Evolutionary conservation across 2,113 vertebrate genomes (phyloP).

Genomic region (Speoplatyrhinus poulsoni): DNA sequence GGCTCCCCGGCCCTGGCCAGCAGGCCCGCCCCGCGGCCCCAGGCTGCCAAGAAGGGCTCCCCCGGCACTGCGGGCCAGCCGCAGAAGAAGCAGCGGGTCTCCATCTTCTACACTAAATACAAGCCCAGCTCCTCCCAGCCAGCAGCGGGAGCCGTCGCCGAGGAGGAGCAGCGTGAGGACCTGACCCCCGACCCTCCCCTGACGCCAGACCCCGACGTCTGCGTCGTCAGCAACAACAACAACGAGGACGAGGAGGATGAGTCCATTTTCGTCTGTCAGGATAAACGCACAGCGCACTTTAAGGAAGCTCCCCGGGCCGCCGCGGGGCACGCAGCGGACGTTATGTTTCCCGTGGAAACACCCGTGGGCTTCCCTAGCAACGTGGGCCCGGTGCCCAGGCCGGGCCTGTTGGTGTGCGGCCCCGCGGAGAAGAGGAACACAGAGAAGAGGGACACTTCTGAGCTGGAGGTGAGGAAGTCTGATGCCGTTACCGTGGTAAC

Average conservation of each 20-base stretch:
- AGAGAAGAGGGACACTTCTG: constrained; percentile 55
- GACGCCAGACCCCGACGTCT: constrained; percentile 60
- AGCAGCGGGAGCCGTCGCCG: constrained; percentile 32
- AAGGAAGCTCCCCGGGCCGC: constrained; percentile 70
- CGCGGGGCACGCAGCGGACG: constrained; percentile 74
- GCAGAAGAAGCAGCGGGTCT: constrained; percentile 93
- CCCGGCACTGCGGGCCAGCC: constrained; percentile 79
- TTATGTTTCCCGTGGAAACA: constrained; percentile 99
- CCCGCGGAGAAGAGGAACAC: constrained; percentile 47
- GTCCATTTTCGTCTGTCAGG: constrained; percentile 56
- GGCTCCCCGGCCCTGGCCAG: constrained; percentile 83
- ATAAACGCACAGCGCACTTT: constrained; percentile 53
- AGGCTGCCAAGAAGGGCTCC: constrained; percentile 84
- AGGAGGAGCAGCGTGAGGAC: constrained; percentile 69
- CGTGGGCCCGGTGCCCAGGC: constrained; percentile 70
- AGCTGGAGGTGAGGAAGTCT: constrained; percentile 61
- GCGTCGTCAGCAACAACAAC: constrained; percentile 59
- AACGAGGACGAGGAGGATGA: constrained; percentile 21
- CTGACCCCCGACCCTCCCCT: constrained; percentile 40
- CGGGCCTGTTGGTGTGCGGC: constrained; percentile 58
- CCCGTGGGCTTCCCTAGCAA: constrained; percentile 81
- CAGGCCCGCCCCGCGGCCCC: constrained; percentile 77
- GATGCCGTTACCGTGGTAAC: background rate
- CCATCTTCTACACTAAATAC: constrained; percentile 88
- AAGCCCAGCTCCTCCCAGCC: constrained; percentile 71